These are phyloP conservation scores for Planococcus citri DNA, from an alignment of 1,140 invertebrate genomes.

Conservation along the genomic window DNA sequence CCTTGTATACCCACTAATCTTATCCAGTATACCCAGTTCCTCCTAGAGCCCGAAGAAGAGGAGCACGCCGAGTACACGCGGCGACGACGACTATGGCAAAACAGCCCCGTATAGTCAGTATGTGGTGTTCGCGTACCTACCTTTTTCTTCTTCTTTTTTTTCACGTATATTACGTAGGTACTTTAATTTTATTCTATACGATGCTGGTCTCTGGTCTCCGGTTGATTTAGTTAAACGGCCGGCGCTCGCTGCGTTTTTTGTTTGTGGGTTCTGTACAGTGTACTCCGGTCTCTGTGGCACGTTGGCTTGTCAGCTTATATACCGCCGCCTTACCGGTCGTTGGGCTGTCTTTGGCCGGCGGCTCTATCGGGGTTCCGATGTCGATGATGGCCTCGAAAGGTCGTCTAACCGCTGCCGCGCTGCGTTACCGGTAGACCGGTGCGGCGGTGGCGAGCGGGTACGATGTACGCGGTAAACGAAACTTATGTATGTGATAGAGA, in stretches of 20 bases:
- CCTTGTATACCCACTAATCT: too few species aligned
- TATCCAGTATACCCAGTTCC: too few species aligned
- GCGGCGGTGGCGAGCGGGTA: background rate
- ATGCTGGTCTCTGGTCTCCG: too few species aligned
- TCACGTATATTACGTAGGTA: too few species aligned
- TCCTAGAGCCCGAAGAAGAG: too few species aligned
- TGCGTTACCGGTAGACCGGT: background rate
- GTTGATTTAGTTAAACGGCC: constrained; percentile 6
- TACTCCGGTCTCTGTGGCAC: background rate
- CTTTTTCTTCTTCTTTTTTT: background rate
- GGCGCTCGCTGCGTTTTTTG: too few species aligned
- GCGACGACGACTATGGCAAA: background rate
- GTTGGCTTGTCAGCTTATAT: background rate
- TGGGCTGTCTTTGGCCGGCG: constrained; percentile 2
- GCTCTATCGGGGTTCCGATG: constrained; percentile 14
- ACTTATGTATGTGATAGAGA: constrained; percentile 2
- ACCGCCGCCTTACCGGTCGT: constrained; percentile 1
- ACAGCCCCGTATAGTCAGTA: constrained; percentile 4
- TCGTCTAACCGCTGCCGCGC: constrained; percentile 13
- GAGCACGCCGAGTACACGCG: background rate
- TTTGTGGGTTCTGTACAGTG: too few species aligned
- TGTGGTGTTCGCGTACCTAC: constrained; percentile 5
- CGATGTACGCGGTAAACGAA: background rate
- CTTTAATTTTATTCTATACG: too few species aligned
- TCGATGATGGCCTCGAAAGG: constrained; percentile 15